Evolutionary conservation across 2,888 invertebrate species (phyloP).

Genomic region (Chalcis sispes): DNA sequence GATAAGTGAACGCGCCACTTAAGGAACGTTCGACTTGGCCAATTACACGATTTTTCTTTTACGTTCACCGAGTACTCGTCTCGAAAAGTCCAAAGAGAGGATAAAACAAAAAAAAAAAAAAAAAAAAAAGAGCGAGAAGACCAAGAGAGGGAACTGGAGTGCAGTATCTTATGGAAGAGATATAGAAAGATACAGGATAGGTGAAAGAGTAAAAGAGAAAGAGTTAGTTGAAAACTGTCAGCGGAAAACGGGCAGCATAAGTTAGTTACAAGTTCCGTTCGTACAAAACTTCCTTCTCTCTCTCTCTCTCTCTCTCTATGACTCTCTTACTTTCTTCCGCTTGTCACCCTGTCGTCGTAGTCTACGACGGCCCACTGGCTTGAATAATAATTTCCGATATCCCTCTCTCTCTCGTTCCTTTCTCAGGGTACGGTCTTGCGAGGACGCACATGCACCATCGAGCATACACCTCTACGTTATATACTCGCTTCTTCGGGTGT

Average conservation of each 20-base stretch:
- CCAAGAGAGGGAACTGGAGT: slow-evolving; percentile 36
- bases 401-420: too few relatives aligned
- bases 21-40: slow-evolving; percentile 18
- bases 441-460: slow-evolving; percentile 15
- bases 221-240: slow-evolving; percentile 36
- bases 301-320: slow-evolving; percentile 4
- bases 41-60: slow-evolving; percentile 33
- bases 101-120: too few relatives aligned
- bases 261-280: slow-evolving; percentile 55
- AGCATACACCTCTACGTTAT: background rate
- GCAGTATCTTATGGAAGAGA: slow-evolving; percentile 20
- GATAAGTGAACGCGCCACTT: slow-evolving; percentile 41
- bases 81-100: slow-evolving; percentile 17
- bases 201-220: too few relatives aligned
- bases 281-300: slow-evolving; percentile 21
- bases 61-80: background rate
- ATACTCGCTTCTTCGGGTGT: background rate
- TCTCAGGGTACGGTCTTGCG: too few relatives aligned
- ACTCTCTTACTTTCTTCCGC: background rate
- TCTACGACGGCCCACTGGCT: slow-evolving; percentile 26
- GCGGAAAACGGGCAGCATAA: slow-evolving; percentile 33
- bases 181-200: too few relatives aligned
- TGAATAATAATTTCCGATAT: slow-evolving; percentile 60
- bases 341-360: slow-evolving; percentile 5
- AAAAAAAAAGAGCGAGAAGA: background rate